Percentiles rank a stretch among this genome's conserved stretches.
Evolutionary conservation across 2,888 invertebrate genomes (phyloP).

Genomic region (Dicroscelio sp.): DNA sequence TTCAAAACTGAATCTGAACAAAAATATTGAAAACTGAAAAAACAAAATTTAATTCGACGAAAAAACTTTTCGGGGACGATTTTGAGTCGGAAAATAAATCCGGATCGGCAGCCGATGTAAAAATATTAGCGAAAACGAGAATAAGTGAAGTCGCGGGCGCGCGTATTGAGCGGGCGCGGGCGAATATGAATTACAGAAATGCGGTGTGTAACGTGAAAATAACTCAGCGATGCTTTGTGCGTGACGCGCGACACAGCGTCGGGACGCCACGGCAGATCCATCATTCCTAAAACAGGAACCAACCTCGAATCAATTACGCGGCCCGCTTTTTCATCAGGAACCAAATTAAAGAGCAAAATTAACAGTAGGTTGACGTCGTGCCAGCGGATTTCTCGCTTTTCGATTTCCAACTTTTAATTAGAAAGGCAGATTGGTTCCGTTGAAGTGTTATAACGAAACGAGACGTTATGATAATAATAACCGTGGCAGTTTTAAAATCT

Average conservation of each 20-base stretch:
- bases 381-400: too few relatives aligned
- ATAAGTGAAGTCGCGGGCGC: slow-evolving; percentile 35
- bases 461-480: too few relatives aligned
- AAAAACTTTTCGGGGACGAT: too few relatives aligned
- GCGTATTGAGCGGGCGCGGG: slow-evolving; percentile 84
- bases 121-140: slow-evolving; percentile 64
- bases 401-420: too few relatives aligned
- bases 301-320: slow-evolving; percentile 77
- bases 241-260: slow-evolving; percentile 89
- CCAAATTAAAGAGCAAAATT: slow-evolving; percentile 44
- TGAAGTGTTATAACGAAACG: too few relatives aligned
- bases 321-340: slow-evolving; percentile 66
- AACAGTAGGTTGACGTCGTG: not conserved
- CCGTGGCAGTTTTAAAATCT: too few relatives aligned
- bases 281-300: slow-evolving; percentile 86
- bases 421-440: too few relatives aligned
- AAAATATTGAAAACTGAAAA: too few relatives aligned
- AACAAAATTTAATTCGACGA: not conserved
- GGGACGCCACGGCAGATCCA: slow-evolving; percentile 88
- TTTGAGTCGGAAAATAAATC: slow-evolving; percentile 54
- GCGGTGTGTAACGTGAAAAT: slow-evolving; percentile 88
- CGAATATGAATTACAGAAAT: slow-evolving; percentile 86
- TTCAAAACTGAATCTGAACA: too few relatives aligned
- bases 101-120: slow-evolving; percentile 52
- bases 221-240: slow-evolving; percentile 88